A percentile compares a stretch with the other conserved stretches of the same genome.
Evolutionary conservation across 2,888 invertebrate genomes (phyloP).

Genomic region (Drosophila vallismaia): DNA sequence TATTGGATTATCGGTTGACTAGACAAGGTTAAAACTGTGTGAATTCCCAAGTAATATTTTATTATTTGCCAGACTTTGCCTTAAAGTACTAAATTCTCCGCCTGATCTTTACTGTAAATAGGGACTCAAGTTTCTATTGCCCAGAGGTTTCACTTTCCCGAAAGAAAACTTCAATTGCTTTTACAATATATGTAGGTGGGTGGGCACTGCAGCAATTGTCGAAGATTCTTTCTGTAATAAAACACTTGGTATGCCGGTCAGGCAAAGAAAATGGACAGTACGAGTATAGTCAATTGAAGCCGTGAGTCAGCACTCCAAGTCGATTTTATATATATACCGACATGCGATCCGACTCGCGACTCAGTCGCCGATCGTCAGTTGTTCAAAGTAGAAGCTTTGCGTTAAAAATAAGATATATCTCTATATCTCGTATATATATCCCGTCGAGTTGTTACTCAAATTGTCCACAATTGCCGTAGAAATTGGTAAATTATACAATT

Average conservation of each 20-base stretch:
- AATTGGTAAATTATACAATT: conserved; percentile 47
- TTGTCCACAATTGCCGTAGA: conserved; percentile 39
- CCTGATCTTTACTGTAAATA: not conserved
- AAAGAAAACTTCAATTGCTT: conserved; percentile 23
- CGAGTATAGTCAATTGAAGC: conserved; percentile 14
- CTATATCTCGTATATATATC: not conserved
- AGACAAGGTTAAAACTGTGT: not conserved
- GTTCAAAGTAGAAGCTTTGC: conserved; percentile 39
- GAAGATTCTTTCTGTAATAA: conserved; percentile 21
- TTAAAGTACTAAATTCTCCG: not conserved
- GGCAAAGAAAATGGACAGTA: conserved; percentile 26
- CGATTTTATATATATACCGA: conserved; percentile 29
- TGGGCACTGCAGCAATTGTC: conserved; percentile 2
- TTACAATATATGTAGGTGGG: not conserved
- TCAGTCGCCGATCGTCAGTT: conserved; percentile 50
- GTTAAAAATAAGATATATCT: conserved; percentile 7
- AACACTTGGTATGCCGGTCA: conserved; percentile 23
- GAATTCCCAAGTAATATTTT: not conserved
- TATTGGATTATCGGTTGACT: conserved; percentile 6
- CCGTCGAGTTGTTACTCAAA: conserved; percentile 6
- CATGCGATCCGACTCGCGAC: conserved; percentile 16
- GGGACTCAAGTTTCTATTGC: not conserved
- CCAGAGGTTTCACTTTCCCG: conserved; percentile 15
- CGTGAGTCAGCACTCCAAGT: conserved; percentile 32
- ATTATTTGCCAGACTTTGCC: not conserved